Base-by-base conservation (phyloP, 2,113 vertebrate genomes). In the Myotis brandtii region DNA sequence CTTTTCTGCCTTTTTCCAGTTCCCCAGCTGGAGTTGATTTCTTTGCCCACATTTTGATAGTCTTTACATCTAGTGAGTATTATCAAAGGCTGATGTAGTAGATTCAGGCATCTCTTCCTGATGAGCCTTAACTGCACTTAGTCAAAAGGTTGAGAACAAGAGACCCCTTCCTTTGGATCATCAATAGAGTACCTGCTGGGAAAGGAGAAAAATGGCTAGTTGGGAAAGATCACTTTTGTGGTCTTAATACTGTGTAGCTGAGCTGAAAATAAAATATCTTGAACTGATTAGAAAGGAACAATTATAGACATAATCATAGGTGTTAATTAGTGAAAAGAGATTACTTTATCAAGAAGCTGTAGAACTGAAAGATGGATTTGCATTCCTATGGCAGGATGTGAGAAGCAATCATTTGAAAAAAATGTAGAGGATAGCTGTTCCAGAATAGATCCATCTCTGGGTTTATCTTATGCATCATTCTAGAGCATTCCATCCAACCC, bases 141-240 rank as follows among this genome's bases (percentile, higher is more conserved):
- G 46, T 81, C 52, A 90, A 93, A 52, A 84, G 23, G 30, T 56
- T 91, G 62, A 69, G 37, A 95, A 86, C 17, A 85, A 16, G 32
- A 92, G 62, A 91, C 11, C 18, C 37, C 34, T 34, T 72, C 73
- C 73, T 82, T 92, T 91, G 82, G 54, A 66, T 97, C 30, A 7
- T 40, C 9, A 67, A 9, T 84, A 84, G 32, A 52, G 1, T 85
- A 72, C 23, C 13, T 86, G 20, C 14, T 86, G 40, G 52, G 48
- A 94, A 84, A 93, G 34, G 43, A 81, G n/a, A 91, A 97, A 80
- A 94, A 72, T 21, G 70, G 32, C 10, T 86, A 56, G 54, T 81
- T 95, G 37, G 59, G 64, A 91, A 80, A 86, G 62, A 86, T 86
- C 14, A 76, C n/a, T 92, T 79, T 86, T 79, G 23, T 94, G 43